Evolutionary conservation across 23 tunicate species (phyloP).

Genomic region (Ascidia mentula): DNA sequence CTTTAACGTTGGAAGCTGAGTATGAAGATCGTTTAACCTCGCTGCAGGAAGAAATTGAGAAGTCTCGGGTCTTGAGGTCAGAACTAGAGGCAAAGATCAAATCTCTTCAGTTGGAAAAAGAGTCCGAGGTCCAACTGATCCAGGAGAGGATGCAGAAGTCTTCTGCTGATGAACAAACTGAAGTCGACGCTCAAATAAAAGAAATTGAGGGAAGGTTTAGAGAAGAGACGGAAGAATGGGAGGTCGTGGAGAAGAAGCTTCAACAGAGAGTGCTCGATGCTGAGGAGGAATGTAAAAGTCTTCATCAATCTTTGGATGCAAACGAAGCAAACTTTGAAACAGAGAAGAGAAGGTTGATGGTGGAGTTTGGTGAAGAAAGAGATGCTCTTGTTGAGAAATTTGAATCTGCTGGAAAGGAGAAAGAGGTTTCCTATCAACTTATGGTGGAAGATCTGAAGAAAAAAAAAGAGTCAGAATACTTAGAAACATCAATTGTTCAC

Average conservation of each 20-base stretch:
- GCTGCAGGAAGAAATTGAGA: background rate
- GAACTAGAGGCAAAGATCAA: background rate
- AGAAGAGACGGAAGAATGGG: background rate
- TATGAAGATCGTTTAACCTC: background rate
- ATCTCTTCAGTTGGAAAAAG: conserved; percentile 12
- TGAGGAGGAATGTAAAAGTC: background rate
- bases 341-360: background rate
- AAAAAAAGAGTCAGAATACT: background rate
- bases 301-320: conserved; percentile 1
- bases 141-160: conserved; percentile 23
- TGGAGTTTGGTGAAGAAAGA: background rate
- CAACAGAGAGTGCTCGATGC: background rate
- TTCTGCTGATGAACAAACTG: background rate
- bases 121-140: background rate
- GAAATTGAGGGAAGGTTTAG: background rate
- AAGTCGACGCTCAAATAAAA: background rate
- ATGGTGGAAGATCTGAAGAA: background rate
- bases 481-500: background rate
- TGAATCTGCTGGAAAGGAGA: background rate
- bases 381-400: background rate
- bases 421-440: background rate
- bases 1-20: background rate
- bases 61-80: background rate
- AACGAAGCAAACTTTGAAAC: background rate
- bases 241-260: background rate